Evolutionary conservation across 2,113 vertebrate species (phyloP).

Genomic region (Aix galericulata): DNA sequence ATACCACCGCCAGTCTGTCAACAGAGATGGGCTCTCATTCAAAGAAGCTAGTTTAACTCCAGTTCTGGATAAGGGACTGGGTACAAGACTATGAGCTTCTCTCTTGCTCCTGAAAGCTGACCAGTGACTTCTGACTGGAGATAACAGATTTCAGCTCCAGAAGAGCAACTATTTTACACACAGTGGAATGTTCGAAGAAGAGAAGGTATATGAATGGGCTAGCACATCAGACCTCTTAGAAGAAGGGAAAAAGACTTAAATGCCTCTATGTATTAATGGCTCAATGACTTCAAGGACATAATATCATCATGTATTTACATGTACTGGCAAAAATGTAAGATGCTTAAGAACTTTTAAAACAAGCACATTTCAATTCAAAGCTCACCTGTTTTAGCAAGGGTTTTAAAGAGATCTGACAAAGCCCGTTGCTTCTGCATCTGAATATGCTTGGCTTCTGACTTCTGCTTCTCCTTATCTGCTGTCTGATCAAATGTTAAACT

Average conservation of each 20-base stretch:
- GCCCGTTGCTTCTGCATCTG: conserved; percentile 95
- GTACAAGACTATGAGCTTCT: neutral
- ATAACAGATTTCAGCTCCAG: neutral
- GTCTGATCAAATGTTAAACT: conserved; percentile 81
- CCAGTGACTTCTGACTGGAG: neutral
- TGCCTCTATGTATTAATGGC: neutral
- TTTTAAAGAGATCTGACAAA: conserved; percentile 92
- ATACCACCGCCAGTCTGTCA: neutral
- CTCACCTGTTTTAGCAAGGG: conserved; percentile 85
- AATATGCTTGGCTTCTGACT: conserved; percentile 91
- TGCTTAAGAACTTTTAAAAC: neutral
- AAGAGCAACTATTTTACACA: neutral
- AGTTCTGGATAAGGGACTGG: neutral
- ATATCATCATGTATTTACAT: neutral
- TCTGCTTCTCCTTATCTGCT: conserved; percentile 90
- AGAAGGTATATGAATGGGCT: neutral
- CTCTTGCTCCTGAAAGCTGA: neutral
- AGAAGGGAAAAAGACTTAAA: neutral
- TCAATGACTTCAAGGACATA: neutral
- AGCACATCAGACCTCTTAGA: neutral
- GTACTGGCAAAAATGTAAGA: neutral
- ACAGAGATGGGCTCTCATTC: neutral
- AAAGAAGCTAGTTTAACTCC: neutral
- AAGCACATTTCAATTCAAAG: neutral
- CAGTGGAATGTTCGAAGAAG: neutral